These are phyloP conservation scores for Diaperis boleti DNA, from an alignment of 2,888 invertebrate genomes.

Conservation along the genomic window DNA sequence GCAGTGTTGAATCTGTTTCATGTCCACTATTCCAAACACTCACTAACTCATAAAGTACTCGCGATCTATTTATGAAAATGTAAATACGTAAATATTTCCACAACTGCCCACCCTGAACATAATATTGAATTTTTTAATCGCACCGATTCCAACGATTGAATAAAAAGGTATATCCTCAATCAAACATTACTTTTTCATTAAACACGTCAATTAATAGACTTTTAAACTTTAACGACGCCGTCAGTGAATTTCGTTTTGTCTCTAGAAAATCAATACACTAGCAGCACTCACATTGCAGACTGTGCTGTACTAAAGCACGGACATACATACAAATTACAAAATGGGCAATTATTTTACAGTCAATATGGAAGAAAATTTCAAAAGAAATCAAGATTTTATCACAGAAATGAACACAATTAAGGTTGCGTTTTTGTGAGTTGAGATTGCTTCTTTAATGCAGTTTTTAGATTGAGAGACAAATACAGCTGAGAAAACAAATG, in stretches of 20 bases:
- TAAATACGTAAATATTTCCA: too few species aligned
- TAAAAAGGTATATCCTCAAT: too few species aligned
- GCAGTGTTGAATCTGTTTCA: too few species aligned
- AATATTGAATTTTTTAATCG: too few species aligned
- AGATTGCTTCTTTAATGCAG: conserved; percentile 22
- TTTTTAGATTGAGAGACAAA: conserved; percentile 80
- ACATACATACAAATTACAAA: conserved; percentile 27
- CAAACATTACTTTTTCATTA: too few species aligned
- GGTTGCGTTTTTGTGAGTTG: conserved; percentile 61
- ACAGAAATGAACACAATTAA: conserved; percentile 75
- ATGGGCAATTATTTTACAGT: conserved; percentile 74
- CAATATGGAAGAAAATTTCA: conserved; percentile 76
- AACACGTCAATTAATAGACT: too few species aligned
- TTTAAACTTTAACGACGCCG: too few species aligned
- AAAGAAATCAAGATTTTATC: conserved; percentile 78
- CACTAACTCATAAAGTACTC: too few species aligned
- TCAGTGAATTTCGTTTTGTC: conserved; percentile 8
- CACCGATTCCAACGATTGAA: too few species aligned
- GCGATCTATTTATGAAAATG: too few species aligned
- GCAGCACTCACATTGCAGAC: not conserved
- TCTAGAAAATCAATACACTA: conserved; percentile 20
- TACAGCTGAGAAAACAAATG: conserved; percentile 85
- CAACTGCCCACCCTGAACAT: too few species aligned
- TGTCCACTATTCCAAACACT: too few species aligned
- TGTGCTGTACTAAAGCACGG: conserved; percentile 3